phyloP scores from a whole-genome alignment of 2,113 vertebrate genomes.

The Equus quagga region DNA sequence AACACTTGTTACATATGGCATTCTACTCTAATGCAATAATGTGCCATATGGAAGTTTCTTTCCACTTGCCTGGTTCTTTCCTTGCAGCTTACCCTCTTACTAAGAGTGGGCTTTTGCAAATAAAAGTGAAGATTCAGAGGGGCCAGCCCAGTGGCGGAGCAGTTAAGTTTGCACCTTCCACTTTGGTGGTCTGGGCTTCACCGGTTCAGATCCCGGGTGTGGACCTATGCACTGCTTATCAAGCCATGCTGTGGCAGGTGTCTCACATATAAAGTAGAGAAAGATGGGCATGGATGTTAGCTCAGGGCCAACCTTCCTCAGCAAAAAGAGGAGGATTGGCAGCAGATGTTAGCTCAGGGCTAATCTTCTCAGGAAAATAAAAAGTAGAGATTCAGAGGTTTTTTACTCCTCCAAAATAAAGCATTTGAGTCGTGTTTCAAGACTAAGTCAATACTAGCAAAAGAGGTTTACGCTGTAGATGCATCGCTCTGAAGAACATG shows the following conservation, averaged over 20 bases:
- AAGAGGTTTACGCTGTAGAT: constrained; percentile 5
- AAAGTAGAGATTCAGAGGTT: constrained; percentile 49
- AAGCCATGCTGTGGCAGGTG: too few relatives aligned
- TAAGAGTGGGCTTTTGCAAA: background rate
- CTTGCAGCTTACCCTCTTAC: constrained; percentile 6
- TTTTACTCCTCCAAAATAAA: background rate
- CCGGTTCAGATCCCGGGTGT: too few relatives aligned
- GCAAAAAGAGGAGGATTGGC: too few relatives aligned
- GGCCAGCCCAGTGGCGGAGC: too few relatives aligned
- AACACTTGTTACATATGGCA: constrained; percentile 25
- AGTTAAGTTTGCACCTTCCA: too few relatives aligned
- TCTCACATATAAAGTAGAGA: too few relatives aligned
- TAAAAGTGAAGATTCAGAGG: constrained; percentile 52
- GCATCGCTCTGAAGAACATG: constrained; percentile 1
- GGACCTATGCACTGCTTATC: too few relatives aligned
- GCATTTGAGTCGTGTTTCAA: constrained; percentile 11
- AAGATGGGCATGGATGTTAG: too few relatives aligned
- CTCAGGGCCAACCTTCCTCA: too few relatives aligned
- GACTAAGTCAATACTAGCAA: constrained; percentile 37
- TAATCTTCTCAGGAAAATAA: background rate
- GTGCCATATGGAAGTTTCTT: constrained; percentile 14
- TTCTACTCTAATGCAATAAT: background rate
- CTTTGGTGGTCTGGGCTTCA: too few relatives aligned
- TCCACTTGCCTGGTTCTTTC: background rate
- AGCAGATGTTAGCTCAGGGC: too few relatives aligned